These are phyloP conservation scores for Pachydiplax longipennis DNA, from an alignment of 2,888 invertebrate species.

Conservation along the genomic window DNA sequence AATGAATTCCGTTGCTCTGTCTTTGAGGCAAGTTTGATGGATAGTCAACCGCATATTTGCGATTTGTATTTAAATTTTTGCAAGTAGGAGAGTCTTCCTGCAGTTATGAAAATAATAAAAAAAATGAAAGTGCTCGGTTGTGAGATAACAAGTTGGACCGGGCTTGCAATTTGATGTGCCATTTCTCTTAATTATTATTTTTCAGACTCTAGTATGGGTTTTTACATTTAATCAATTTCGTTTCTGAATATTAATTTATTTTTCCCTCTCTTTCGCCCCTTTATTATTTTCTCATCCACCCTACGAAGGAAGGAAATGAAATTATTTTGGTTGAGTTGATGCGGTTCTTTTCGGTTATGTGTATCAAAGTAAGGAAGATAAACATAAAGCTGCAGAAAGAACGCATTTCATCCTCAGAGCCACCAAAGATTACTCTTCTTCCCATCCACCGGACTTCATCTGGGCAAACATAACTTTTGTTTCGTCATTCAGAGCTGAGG, in stretches of 20 bases:
- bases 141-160: background rate
- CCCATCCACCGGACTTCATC: background rate
- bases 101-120: background rate
- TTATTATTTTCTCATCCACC: too few relatives aligned
- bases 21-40: background rate
- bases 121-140: background rate
- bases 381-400: conserved; percentile 13
- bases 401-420: conserved; percentile 21
- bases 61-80: background rate
- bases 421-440: conserved; percentile 18
- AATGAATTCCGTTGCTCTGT: background rate
- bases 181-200: conserved; percentile 9
- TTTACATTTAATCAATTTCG: background rate
- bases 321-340: background rate
- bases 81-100: conserved; percentile 14
- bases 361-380: background rate
- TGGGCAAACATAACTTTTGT: background rate
- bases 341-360: conserved; percentile 1
- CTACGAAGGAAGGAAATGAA: background rate
- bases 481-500: background rate
- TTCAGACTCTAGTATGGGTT: conserved; percentile 5
- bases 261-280: background rate
- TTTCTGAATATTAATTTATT: conserved; percentile 18
- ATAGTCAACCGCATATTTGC: background rate
- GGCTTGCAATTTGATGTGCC: background rate